Conservation (phyloP, 2,888 invertebrate genomes). For the Pammene aurita region DNA sequence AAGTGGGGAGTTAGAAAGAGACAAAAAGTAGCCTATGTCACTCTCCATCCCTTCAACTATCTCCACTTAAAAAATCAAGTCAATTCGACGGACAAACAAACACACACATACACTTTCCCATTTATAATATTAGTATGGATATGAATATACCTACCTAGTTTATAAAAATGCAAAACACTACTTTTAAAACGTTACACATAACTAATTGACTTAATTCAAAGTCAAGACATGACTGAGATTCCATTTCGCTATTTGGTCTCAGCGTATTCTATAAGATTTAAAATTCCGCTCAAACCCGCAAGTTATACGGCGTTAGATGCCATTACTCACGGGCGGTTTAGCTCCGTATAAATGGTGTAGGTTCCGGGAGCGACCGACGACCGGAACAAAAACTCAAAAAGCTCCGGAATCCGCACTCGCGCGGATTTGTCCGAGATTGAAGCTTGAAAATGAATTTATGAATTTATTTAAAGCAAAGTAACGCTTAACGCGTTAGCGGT, state of each 20-base stretch:
- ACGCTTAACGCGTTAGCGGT: conserved; percentile 32
- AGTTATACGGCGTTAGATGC: conserved; percentile 49
- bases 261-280: conserved; percentile 41
- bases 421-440: conserved; percentile 47
- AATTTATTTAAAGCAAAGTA: conserved; percentile 23
- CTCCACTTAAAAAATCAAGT: no score
- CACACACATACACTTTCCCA: no score
- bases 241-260: conserved; percentile 36
- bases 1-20: no score
- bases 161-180: neutral
- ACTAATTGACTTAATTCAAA: conserved; percentile 44
- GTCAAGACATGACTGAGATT: conserved; percentile 41
- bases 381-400: conserved; percentile 58
- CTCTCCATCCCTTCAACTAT: no score
- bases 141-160: no score
- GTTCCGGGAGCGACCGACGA: conserved; percentile 58
- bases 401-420: conserved; percentile 45
- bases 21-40: no score
- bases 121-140: no score
- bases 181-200: conserved; percentile 7
- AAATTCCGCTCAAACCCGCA: conserved; percentile 47
- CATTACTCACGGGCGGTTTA: conserved; percentile 60
- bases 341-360: conserved; percentile 59
- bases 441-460: conserved; percentile 37
- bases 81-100: no score